These are phyloP conservation scores for Oreochromis mossambicus DNA, from an alignment of 2,797 vertebrate genomes.

Conservation along the genomic window DNA sequence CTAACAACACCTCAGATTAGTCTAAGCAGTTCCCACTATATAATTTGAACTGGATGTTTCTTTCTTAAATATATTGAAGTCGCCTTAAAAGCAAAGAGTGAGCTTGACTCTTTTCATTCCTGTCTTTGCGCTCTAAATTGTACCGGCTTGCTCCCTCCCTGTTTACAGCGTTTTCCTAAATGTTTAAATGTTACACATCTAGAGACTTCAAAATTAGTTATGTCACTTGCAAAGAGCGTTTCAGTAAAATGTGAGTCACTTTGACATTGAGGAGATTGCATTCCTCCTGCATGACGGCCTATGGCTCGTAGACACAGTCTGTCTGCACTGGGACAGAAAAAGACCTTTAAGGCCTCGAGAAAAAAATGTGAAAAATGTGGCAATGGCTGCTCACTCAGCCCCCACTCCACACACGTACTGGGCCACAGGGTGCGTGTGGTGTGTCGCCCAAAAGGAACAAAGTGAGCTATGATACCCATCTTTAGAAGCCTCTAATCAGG, in stretches of 20 bases:
- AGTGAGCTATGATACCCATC: conserved; percentile 50
- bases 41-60: background rate
- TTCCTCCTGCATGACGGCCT: conserved; percentile 66
- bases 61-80: background rate
- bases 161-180: background rate
- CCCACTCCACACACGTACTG: conserved; percentile 22
- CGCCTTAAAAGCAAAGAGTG: background rate
- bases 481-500: conserved; percentile 54
- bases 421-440: conserved; percentile 26
- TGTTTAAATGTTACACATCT: background rate
- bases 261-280: conserved; percentile 55
- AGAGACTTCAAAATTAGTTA: conserved; percentile 5
- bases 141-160: background rate
- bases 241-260: conserved; percentile 15
- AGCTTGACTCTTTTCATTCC: background rate
- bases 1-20: background rate
- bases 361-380: conserved; percentile 68
- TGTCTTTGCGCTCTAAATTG: background rate
- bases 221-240: conserved; percentile 1
- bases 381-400: conserved; percentile 35
- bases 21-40: background rate
- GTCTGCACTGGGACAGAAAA: conserved; percentile 62
- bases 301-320: conserved; percentile 40
- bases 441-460: conserved; percentile 18
- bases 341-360: conserved; percentile 57